Conservation (phyloP, 2,797 vertebrate genomes). For the Numenius phaeopus region DNA sequence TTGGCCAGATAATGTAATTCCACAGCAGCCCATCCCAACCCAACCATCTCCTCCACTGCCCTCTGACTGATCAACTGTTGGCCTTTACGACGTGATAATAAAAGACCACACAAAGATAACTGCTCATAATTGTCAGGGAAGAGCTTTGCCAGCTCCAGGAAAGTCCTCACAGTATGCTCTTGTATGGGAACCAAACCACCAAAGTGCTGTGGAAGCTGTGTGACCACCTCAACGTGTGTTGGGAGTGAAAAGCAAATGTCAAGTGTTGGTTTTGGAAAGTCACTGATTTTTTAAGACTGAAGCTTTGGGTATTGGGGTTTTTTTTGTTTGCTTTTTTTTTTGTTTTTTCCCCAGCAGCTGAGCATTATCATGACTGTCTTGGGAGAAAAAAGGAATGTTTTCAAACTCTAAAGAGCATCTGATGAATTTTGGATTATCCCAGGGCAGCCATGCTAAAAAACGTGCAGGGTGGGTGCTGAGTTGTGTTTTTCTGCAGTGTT, state of each 20-base stretch:
- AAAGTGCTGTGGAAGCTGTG: not conserved
- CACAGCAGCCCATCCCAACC: slow-evolving; percentile 1
- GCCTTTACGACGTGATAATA: not conserved
- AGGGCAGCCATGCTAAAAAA: not conserved
- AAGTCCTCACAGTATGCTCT: not conserved
- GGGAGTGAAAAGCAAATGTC: not conserved
- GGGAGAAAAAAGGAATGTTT: not conserved
- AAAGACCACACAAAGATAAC: slow-evolving; percentile 44
- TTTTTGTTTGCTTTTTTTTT: not conserved
- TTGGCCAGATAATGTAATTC: not conserved
- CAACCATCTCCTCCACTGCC: not conserved
- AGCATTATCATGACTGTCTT: not conserved
- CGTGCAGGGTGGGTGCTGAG: not conserved
- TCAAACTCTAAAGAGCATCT: not conserved
- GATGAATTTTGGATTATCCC: not conserved
- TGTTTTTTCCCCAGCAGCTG: not conserved
- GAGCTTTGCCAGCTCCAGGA: not conserved
- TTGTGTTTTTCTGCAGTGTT: not conserved
- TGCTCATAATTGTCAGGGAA: not conserved
- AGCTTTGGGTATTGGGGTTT: not conserved
- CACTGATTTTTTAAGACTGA: not conserved
- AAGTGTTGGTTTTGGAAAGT: not conserved
- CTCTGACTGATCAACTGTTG: not conserved
- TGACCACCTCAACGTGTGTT: not conserved
- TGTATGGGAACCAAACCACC: not conserved